Conservation (phyloP, 1,140 invertebrate species). For the Bombus affinis region DNA sequence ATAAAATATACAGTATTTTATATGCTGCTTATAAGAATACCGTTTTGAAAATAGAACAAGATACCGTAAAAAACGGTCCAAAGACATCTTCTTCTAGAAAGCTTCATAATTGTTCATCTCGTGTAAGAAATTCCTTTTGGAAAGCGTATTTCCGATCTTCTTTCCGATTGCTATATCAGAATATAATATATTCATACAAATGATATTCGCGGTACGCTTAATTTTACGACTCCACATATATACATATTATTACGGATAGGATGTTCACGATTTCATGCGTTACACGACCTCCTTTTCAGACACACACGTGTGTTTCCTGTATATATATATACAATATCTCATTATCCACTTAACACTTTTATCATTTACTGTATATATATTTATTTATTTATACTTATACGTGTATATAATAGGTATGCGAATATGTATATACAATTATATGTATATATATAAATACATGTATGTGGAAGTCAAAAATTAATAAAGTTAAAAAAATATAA, state of each 20-base stretch:
- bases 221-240: background rate
- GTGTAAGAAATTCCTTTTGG: background rate
- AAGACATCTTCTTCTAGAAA: background rate
- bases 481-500: conserved; percentile 78
- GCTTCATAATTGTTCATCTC: background rate
- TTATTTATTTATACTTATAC: conserved; percentile 41
- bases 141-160: background rate
- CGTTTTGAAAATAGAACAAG: background rate
- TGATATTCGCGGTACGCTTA: background rate
- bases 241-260: conserved; percentile 9
- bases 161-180: background rate
- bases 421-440: conserved; percentile 56
- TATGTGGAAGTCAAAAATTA: conserved; percentile 73
- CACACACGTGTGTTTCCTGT: too few species aligned
- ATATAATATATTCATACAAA: background rate
- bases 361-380: conserved; percentile 41
- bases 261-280: conserved; percentile 31
- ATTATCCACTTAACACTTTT: conserved; percentile 40
- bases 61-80: background rate
- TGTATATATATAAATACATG: conserved; percentile 41
- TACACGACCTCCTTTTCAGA: conserved; percentile 32
- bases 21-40: background rate
- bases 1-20: background rate
- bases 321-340: background rate
- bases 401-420: conserved; percentile 57